Percentiles rank a stretch among this genome's conserved stretches.
Conservation (phyloP, 2,797 vertebrate species). For the Diceros bicornis region DNA sequence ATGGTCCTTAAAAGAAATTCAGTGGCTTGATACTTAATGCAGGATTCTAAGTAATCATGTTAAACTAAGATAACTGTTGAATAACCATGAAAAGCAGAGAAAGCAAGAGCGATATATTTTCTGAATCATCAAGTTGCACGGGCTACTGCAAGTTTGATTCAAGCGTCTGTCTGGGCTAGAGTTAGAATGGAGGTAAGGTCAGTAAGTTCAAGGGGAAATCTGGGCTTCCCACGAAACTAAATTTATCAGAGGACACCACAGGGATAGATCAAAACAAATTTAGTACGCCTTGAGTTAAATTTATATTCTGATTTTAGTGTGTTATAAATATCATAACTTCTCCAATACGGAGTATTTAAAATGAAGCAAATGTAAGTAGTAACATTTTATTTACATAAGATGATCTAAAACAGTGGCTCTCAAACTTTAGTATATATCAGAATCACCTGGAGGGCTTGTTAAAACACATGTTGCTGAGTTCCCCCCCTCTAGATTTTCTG, state of each 20-base stretch:
- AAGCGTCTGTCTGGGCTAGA: not conserved
- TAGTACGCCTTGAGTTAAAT: not conserved
- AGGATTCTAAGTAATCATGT: not conserved
- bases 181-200: not conserved
- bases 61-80: not conserved
- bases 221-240: constrained; percentile 5
- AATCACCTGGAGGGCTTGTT: not conserved
- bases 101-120: not conserved
- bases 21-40: not conserved
- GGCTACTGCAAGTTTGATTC: not conserved
- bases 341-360: not conserved
- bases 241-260: not conserved
- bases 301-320: not conserved
- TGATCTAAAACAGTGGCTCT: not conserved
- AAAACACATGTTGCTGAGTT: not conserved
- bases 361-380: not conserved
- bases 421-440: not conserved
- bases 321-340: not conserved
- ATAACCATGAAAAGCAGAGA: not conserved
- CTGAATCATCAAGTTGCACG: not conserved
- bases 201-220: not conserved
- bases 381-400: not conserved
- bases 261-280: not conserved
- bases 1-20: not conserved
- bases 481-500: not conserved